Conservation (phyloP, 2,113 vertebrate genomes). For the Perca fluviatilis region DNA sequence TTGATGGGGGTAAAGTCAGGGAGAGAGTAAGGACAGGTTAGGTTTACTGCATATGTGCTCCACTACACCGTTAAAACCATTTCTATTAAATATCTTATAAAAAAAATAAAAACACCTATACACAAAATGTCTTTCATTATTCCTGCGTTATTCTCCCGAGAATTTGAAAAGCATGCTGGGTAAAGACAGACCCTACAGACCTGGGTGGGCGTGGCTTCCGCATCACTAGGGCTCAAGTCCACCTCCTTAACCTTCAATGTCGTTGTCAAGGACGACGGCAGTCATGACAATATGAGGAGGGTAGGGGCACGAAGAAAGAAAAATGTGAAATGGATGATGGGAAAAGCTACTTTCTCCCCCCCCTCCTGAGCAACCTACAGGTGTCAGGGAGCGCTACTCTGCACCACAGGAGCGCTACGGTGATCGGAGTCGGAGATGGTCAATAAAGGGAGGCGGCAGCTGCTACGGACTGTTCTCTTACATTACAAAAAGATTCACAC, state of each 20-base stretch:
- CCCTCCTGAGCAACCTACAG: conserved; percentile 41
- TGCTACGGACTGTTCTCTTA: conserved; percentile 2
- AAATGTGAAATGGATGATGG: conserved; percentile 87
- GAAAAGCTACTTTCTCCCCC: conserved; percentile 62
- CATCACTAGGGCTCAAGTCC: conserved; percentile 81
- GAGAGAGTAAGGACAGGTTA: conserved; percentile 64
- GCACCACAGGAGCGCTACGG: conserved; percentile 8
- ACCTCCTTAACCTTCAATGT: conserved; percentile 83
- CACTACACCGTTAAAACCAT: conserved; percentile 3
- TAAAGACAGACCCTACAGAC: conserved; percentile 85
- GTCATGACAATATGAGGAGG: conserved; percentile 79
- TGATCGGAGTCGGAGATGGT: conserved; percentile 7
- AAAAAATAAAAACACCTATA: conserved; percentile 4
- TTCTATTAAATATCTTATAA: neutral
- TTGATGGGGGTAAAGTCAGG: conserved; percentile 26
- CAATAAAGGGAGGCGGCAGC: conserved; percentile 18
- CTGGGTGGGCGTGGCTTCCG: conserved; percentile 77
- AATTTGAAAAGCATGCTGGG: conserved; percentile 68
- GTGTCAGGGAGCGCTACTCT: conserved; percentile 7
- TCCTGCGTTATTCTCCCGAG: neutral
- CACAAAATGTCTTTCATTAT: neutral
- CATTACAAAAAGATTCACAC: neutral
- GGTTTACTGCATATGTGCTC: conserved; percentile 5
- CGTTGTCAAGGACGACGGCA: conserved; percentile 77
- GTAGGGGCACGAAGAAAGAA: conserved; percentile 60